phyloP scores from a whole-genome alignment of 2,888 invertebrate species.

The Girardia tigrina region DNA sequence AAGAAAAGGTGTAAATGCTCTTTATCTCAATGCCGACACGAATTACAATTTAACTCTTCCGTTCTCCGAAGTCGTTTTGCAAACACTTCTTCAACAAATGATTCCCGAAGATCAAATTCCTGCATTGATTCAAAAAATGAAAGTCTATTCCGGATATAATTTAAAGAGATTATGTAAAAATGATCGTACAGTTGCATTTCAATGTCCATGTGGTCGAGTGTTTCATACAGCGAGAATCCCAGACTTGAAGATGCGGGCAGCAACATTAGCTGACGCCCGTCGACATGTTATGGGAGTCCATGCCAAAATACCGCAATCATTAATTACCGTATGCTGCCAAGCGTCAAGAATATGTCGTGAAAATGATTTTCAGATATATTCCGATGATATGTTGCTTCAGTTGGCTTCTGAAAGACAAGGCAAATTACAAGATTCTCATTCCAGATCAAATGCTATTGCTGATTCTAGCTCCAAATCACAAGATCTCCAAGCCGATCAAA shows the following conservation, averaged over 20 bases:
- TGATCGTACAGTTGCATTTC: constrained; percentile 32
- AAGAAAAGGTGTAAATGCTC: constrained; percentile 25
- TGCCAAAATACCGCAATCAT: constrained; percentile 36
- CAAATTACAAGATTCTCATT: not conserved
- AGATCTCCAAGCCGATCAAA: not conserved
- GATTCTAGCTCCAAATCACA: constrained; percentile 25
- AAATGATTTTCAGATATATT: constrained; percentile 33
- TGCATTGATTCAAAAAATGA: constrained; percentile 34
- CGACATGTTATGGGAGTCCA: constrained; percentile 37
- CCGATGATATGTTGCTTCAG: constrained; percentile 36
- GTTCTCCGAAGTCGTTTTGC: constrained; percentile 35
- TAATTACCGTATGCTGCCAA: constrained; percentile 35
- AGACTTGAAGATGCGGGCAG: constrained; percentile 32
- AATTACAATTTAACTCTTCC: constrained; percentile 28
- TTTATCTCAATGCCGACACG: constrained; percentile 21
- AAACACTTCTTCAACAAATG: constrained; percentile 2
- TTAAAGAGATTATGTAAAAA: constrained; percentile 28
- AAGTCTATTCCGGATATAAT: constrained; percentile 35
- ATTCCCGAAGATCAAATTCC: constrained; percentile 30
- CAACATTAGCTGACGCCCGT: constrained; percentile 35
- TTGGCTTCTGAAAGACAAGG: constrained; percentile 34
- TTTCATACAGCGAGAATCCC: constrained; percentile 34
- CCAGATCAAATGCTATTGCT: not conserved
- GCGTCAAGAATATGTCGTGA: constrained; percentile 36
- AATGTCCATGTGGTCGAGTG: constrained; percentile 36